These are phyloP conservation scores for Solea senegalensis DNA, from an alignment of 2,113 vertebrate genomes.

Conservation along the genomic window DNA sequence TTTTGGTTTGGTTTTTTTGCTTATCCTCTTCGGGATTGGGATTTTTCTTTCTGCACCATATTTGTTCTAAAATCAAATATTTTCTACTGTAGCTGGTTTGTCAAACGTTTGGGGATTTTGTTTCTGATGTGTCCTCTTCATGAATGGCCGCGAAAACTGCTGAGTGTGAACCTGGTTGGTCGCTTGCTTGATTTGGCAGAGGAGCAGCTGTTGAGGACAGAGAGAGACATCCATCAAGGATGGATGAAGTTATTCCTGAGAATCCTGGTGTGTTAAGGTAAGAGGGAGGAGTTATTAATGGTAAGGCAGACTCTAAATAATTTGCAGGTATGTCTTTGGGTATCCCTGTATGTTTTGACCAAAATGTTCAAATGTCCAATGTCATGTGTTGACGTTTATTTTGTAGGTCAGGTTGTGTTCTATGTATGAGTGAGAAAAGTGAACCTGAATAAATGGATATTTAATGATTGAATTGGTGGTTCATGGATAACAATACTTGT, in stretches of 20 bases:
- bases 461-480: constrained; percentile 68
- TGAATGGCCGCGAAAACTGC: constrained; percentile 46
- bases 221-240: constrained; percentile 7
- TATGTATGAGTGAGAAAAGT: constrained; percentile 77
- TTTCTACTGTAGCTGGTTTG: constrained; percentile 67
- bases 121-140: constrained; percentile 32
- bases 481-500: neutral
- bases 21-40: constrained; percentile 28
- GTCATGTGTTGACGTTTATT: constrained; percentile 65
- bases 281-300: constrained; percentile 16
- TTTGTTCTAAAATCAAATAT: constrained; percentile 60
- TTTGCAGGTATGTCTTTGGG: constrained; percentile 61
- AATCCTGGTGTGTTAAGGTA: neutral
- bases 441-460: constrained; percentile 79
- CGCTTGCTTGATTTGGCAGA: constrained; percentile 39
- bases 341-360: constrained; percentile 72
- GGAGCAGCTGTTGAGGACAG: constrained; percentile 32
- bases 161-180: constrained; percentile 41
- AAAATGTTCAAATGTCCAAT: constrained; percentile 75
- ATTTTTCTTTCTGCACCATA: constrained; percentile 37
- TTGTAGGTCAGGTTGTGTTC: constrained; percentile 78
- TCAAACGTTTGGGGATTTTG: constrained; percentile 50
- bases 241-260: neutral
- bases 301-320: constrained; percentile 31
- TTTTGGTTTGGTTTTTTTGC: constrained; percentile 36